Base-by-base conservation (phyloP, 2,888 invertebrate genomes). In the Malachius bipustulatus region DNA sequence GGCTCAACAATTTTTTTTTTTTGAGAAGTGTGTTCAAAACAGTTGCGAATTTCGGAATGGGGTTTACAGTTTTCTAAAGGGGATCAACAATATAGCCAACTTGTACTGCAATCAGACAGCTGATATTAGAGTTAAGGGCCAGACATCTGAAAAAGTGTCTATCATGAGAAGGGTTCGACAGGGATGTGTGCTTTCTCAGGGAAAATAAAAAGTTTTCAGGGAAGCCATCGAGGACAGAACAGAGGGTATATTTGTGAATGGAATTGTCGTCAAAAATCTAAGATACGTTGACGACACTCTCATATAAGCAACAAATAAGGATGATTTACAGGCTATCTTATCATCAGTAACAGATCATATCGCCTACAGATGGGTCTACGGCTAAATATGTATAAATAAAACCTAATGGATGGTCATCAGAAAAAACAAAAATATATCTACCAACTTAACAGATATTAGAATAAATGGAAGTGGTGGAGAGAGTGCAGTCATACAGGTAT, bases 241-340 rank as follows among this genome's bases (percentile, higher is more conserved):
- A 19, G 24, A 19, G 6, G 24, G 24, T 19, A 19, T 19, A 19
- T 6, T 19, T 19, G 24, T n/a, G 6, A 19, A 19, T 19, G 24
- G 24, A 19, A n/a, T 19, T 19, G 6, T 19, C n/a, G 24, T 19
- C 24, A 19, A 19, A 6, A 19, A 19, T 35, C 26, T 30, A 29
- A 27, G 35, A 38, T 36, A 26, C 16, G 31, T 28, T 33, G 27
- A 13, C 8, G 26, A 31, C 11, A 19, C 24, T 6, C 6, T 19
- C 24, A 8, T 19, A 19, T n/a, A 8, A 19, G 24, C 24, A 19
- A 19, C 24, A 19, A n/a, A 19, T 19, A 19, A 19, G n/a, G 24
- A 19, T 19, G 24, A 19, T 19, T 19, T 19, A 19, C 24, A 19
- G 24, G 24, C 24, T 8, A 6, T 19, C 24, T 19, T 19, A n/a